A percentile compares a stretch with the other conserved stretches of the same genome.
Evolutionary conservation across 2,797 vertebrate species (phyloP).

Genomic region (Anguilla obscura): DNA sequence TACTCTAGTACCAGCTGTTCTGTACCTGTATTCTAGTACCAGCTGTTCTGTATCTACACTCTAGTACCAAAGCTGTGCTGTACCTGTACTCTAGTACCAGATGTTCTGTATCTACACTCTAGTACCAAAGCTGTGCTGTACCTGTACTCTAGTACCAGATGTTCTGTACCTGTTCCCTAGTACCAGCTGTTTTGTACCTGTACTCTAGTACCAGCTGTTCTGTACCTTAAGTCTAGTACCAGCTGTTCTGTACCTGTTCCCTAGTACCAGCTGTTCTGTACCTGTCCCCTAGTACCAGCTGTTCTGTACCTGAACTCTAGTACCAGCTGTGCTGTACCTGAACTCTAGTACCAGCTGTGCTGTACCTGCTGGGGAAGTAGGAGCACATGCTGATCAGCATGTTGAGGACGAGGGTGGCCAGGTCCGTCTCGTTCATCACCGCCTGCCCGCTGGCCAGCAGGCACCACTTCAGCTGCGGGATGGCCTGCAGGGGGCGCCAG

Average conservation of each 20-base stretch:
- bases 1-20: too few species aligned
- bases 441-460: conserved; percentile 90
- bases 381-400: conserved; percentile 98
- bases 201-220: background rate
- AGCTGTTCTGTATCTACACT: too few species aligned
- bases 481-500: conserved; percentile 93
- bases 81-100: too few species aligned
- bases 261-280: background rate
- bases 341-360: background rate
- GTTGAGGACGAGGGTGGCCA: conserved; percentile 95
- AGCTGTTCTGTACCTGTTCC: background rate
- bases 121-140: too few species aligned
- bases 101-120: too few species aligned
- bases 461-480: conserved; percentile 98
- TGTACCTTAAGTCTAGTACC: background rate
- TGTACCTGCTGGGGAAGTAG: conserved; percentile 99
- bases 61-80: too few species aligned
- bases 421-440: conserved; percentile 94
- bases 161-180: background rate
- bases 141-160: background rate
- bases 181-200: background rate
- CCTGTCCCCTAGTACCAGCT: background rate
- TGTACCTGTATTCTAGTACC: too few species aligned
- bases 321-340: conserved; percentile 80
- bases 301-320: background rate